Evolutionary conservation across 2,888 invertebrate species (phyloP), one percentile per base, ranked within the genome.

Genomic region (Bugulina stolonifera): DNA sequence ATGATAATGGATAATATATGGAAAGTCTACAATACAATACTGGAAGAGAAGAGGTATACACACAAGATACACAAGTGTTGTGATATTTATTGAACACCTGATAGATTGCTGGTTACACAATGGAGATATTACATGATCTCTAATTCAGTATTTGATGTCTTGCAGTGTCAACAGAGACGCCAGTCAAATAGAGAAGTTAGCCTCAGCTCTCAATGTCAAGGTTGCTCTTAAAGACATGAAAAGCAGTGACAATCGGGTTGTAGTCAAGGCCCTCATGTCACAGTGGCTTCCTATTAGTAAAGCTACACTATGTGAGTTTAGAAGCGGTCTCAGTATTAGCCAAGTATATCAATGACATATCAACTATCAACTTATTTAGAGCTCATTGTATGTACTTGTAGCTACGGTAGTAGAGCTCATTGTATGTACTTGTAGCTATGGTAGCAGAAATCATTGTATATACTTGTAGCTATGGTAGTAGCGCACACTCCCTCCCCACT

Each of bases 1-100:
- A 88, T 97, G 69, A 89, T 95, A 72, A 86, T 98, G 74, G 94
- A 95, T 79, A 95, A 93, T 79, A 87, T 98, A 69, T 93, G 94
- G 91, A 88, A 90, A 76, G 87, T 96, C 35, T 97, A 98, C 83
- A 92, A 94, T 73, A 91, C 90, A 0, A 88, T 96, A 73, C 88
- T 89, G 1, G 83, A 91, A 86, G 91, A 76, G 90, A 91, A 79
- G 10, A 43, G 43, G 43, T 43, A 18, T n/a, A n/a, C n/a, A n/a
- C n/a, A n/a, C n/a, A n/a, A n/a, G n/a, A n/a, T n/a, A n/a, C n/a
- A n/a, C n/a, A n/a, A n/a, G n/a, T n/a, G n/a, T n/a, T n/a, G n/a
- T n/a, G n/a, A n/a, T n/a, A n/a, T n/a, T n/a, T n/a, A n/a, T n/a
- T n/a, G n/a, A n/a, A n/a, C n/a, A n/a, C n/a, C n/a, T n/a, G n/a